phyloP scores from a whole-genome alignment of 2,888 invertebrate genomes.

The Meiosimyza platycephala region DNA sequence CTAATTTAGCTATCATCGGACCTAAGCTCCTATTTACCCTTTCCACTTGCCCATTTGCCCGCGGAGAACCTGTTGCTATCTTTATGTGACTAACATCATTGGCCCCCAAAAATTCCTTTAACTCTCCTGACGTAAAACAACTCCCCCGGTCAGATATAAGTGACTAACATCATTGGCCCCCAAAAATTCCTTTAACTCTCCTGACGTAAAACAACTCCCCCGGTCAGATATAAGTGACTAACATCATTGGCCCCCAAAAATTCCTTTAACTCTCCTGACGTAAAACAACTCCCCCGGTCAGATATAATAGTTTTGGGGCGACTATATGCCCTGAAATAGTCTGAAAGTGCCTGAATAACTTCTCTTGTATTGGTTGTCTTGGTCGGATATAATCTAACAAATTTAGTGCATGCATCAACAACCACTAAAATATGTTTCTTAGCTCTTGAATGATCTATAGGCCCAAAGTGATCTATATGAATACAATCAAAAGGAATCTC shows the following conservation, averaged over 20 bases:
- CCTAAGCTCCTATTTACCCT: constrained; percentile 30
- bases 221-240: no score
- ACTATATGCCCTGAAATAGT: constrained; percentile 39
- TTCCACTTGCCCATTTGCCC: constrained; percentile 41
- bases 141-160: no score
- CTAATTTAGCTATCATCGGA: constrained; percentile 37
- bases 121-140: no score
- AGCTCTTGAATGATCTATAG: constrained; percentile 41
- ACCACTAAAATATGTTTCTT: constrained; percentile 49
- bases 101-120: no score
- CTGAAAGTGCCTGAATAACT: constrained; percentile 28
- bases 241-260: no score
- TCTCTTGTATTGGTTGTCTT: constrained; percentile 13
- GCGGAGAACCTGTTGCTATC: constrained; percentile 34
- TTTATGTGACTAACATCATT: constrained; percentile 18
- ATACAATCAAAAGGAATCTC: constrained; percentile 48
- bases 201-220: no score
- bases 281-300: constrained; percentile 45
- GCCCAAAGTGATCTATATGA: constrained; percentile 56
- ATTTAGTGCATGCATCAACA: constrained; percentile 49
- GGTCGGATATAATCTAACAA: constrained; percentile 10
- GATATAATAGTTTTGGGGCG: constrained; percentile 40
- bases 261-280: no score
- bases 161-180: no score
- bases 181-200: no score